These are phyloP conservation scores for Schizopygopsis pylzovi DNA, from an alignment of 2,797 vertebrate genomes.

Conservation along the genomic window DNA sequence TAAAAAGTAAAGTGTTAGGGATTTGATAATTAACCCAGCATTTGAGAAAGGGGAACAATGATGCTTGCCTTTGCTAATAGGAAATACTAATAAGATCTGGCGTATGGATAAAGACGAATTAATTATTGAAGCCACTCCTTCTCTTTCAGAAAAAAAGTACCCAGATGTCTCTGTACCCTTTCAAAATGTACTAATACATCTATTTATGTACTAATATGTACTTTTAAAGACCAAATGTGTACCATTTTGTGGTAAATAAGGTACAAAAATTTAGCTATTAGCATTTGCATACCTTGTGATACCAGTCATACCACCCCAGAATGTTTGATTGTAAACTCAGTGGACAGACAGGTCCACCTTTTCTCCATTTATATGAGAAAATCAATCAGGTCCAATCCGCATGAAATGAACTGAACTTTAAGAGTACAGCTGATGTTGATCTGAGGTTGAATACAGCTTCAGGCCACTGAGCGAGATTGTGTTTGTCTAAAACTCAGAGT, in stretches of 20 bases:
- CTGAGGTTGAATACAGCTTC: background rate
- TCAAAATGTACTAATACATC: too few relatives aligned
- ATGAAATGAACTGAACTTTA: background rate
- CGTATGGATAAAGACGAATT: too few relatives aligned
- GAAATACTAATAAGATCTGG: background rate
- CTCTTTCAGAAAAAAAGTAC: too few relatives aligned
- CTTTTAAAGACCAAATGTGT: too few relatives aligned
- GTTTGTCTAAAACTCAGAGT: slow-evolving; percentile 7
- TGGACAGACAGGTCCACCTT: background rate
- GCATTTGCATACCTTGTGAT: background rate
- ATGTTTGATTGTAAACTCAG: background rate
- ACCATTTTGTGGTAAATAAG: too few relatives aligned
- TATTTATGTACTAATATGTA: too few relatives aligned
- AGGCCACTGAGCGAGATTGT: background rate
- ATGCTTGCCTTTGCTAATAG: background rate
- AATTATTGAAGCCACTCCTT: background rate
- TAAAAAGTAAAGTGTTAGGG: too few relatives aligned
- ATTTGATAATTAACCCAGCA: too few relatives aligned
- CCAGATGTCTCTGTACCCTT: too few relatives aligned
- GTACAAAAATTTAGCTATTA: too few relatives aligned
- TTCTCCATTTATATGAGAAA: background rate
- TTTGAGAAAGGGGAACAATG: background rate
- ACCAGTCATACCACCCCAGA: background rate
- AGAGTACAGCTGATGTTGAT: background rate
- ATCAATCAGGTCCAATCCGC: background rate